Conservation (phyloP, 1,140 invertebrate genomes). For the Zaprionus vittiger region DNA sequence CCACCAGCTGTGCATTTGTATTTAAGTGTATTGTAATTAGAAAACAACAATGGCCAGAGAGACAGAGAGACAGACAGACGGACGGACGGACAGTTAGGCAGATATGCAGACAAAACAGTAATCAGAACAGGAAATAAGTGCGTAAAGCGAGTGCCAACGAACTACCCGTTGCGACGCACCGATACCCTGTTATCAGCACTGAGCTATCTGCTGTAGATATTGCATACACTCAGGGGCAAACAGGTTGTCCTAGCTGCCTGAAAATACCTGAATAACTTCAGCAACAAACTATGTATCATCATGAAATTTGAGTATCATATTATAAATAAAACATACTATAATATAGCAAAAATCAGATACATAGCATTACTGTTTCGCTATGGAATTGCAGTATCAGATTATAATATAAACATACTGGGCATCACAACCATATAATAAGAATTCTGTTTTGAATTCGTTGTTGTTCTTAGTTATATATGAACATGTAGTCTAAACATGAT, state of each 20-base stretch:
- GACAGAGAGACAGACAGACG: not conserved
- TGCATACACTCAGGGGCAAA: no score
- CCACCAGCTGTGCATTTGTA: not conserved
- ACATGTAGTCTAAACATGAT: no score
- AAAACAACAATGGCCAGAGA: not conserved
- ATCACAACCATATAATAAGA: no score
- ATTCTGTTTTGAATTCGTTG: no score
- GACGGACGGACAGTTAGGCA: not conserved
- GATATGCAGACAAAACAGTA: not conserved
- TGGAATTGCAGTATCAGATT: no score
- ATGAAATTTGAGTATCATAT: not conserved
- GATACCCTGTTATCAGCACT: not conserved
- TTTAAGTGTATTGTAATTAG: not conserved
- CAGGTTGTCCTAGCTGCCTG: no score
- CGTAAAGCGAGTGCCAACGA: not conserved
- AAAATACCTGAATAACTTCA: not conserved
- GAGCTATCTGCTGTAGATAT: no score
- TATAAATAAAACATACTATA: not conserved
- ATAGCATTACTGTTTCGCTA: no score
- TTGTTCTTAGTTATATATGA: no score
- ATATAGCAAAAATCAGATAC: not conserved
- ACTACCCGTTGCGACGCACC: no score
- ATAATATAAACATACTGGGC: no score
- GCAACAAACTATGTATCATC: not conserved
- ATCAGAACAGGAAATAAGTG: not conserved